Base-by-base conservation (phyloP, 2,888 invertebrate species). In the Parnassius glacialis region DNA sequence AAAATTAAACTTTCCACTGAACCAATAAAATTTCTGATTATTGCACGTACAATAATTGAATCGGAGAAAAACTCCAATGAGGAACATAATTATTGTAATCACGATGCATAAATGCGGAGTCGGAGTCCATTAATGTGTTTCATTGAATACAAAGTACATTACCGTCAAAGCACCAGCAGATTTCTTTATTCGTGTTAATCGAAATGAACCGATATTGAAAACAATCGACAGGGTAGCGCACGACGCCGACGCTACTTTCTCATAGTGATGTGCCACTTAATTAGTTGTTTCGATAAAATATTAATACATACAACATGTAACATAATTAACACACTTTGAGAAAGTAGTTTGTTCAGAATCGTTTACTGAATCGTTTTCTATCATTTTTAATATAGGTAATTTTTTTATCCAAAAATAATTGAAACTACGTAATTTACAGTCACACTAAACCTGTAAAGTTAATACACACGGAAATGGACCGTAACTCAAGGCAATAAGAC, bases 141-240 rank as follows among this genome's bases (percentile, higher is more conserved):
- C 66, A 70, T 65, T 72, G 88, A 79, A 90, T 90, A 87, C 83
- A 68, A 84, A 88, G 70, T 74, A 68, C 73, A 72, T 78, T 75
- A 81, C 81, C 83, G 77, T 86, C 87, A 85, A 87, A 87, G 87
- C 79, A 65, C 75, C 74, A 80, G 76, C 81, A 68, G 80, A 83
- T 83, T 80, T 82, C 79, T 84, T 83, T 85, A 89, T 87, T 87
- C 85, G 85, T 86, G 87, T 89, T 86, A 85, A 88, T 87, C 84
- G 84, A 87, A 88, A 83, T 87, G 84, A 84, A 78, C 80, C 82
- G 83, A 86, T 90, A 88, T 87, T 85, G 88, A 89, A 90, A 88
- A 91, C 90, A 91, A 90, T 91, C 84, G 89, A 81, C 85, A 82
- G 85, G 83, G 84, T 82, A 84, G 81, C 71, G 89, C 90, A 91